Conservation (phyloP, 64 coral and sea anemone genomes). For the Dendronephthya gigantea region DNA sequence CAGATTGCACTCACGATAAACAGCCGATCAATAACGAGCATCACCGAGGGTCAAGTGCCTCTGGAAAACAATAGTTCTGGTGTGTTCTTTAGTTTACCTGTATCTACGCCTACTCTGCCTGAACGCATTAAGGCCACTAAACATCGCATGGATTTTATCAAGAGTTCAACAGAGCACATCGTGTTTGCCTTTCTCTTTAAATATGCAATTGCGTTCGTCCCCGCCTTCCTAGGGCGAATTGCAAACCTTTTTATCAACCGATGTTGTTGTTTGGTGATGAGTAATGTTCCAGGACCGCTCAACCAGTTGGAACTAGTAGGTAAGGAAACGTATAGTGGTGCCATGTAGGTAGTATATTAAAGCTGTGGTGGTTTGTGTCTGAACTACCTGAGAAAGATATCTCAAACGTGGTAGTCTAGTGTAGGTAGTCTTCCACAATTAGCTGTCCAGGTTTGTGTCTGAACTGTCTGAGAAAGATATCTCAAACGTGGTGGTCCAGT, state of each 20-base stretch:
- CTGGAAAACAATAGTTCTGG: background rate
- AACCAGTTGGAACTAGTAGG: background rate
- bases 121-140: background rate
- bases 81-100: background rate
- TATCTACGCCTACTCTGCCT: background rate
- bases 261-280: background rate
- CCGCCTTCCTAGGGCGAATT: background rate
- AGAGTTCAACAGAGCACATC: background rate
- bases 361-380: too few species aligned
- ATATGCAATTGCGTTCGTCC: background rate
- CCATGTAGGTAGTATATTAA: too few species aligned
- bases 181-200: background rate
- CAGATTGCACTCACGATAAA: conserved; percentile 1
- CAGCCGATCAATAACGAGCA: background rate
- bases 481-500: too few species aligned
- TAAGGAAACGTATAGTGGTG: background rate
- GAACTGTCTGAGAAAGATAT: too few species aligned
- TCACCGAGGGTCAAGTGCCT: background rate
- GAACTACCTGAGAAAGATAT: too few species aligned
- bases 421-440: too few species aligned
- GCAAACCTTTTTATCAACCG: background rate
- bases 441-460: too few species aligned
- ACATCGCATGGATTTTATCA: background rate
- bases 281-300: background rate
- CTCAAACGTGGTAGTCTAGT: too few species aligned